phyloP scores from a whole-genome alignment of 2,888 invertebrate species.

The Corbicula japonica region DNA sequence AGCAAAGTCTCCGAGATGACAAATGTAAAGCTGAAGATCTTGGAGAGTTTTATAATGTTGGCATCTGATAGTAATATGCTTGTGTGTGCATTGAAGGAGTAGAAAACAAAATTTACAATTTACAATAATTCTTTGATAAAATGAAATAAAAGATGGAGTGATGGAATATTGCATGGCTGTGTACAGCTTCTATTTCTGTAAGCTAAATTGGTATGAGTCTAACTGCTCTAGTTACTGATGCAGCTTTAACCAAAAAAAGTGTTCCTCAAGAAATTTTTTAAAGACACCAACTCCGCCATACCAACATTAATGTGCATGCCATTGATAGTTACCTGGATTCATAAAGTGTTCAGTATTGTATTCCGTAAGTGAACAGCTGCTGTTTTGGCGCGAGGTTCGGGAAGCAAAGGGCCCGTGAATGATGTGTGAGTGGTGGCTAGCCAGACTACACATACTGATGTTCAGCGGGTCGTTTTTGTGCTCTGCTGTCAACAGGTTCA shows the following conservation, averaged over 20 bases:
- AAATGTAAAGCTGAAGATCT: too few relatives aligned
- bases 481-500: slow-evolving; percentile 35
- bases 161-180: too few relatives aligned
- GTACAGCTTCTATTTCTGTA: too few relatives aligned
- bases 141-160: too few relatives aligned
- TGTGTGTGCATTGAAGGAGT: too few relatives aligned
- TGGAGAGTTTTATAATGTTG: too few relatives aligned
- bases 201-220: too few relatives aligned
- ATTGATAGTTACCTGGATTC: slow-evolving; percentile 28
- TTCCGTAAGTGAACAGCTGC: slow-evolving; percentile 74
- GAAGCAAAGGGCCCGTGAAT: slow-evolving; percentile 44
- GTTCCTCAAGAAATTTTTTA: background rate
- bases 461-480: slow-evolving; percentile 56
- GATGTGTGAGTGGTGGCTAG: slow-evolving; percentile 65
- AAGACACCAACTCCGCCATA: background rate
- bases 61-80: too few relatives aligned
- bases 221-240: too few relatives aligned
- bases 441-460: slow-evolving; percentile 71
- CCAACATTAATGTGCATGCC: background rate
- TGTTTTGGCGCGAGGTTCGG: slow-evolving; percentile 73
- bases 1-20: too few relatives aligned
- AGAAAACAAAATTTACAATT: too few relatives aligned
- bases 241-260: background rate
- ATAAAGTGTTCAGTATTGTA: slow-evolving; percentile 44
- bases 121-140: too few relatives aligned